Conservation (phyloP, 2,888 invertebrate species). For the Athripsodes cinereus region DNA sequence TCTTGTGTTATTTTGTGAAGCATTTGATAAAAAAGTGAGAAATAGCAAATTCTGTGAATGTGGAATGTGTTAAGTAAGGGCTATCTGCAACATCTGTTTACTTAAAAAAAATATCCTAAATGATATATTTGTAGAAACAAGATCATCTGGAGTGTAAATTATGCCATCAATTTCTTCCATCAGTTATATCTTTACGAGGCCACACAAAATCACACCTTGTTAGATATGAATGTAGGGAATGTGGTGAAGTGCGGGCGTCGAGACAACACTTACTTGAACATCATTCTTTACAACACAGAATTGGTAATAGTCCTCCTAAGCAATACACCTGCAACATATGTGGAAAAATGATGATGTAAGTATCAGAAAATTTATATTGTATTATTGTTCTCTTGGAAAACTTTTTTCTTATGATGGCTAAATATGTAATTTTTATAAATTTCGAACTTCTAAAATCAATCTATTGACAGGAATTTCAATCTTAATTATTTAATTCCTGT, state of each 20-base stretch:
- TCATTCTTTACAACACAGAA: slow-evolving; percentile 37
- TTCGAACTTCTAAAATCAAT: too few species aligned
- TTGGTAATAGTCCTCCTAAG: slow-evolving; percentile 28
- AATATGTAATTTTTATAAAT: too few species aligned
- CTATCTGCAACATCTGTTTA: too few species aligned
- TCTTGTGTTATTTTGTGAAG: too few species aligned
- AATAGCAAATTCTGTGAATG: too few species aligned
- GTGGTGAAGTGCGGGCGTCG: slow-evolving; percentile 37
- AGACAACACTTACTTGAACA: slow-evolving; percentile 45
- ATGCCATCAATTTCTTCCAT: slow-evolving; percentile 41
- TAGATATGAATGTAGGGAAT: slow-evolving; percentile 45
- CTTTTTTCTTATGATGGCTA: too few species aligned
- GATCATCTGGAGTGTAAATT: slow-evolving; percentile 35
- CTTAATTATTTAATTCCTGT: too few species aligned
- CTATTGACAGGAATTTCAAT: too few species aligned
- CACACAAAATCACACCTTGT: slow-evolving; percentile 47
- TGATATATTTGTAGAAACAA: slow-evolving; percentile 11
- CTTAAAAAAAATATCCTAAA: too few species aligned
- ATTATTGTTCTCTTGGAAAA: too few species aligned
- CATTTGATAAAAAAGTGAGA: too few species aligned
- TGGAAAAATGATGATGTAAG: slow-evolving; percentile 39
- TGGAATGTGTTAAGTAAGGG: too few species aligned
- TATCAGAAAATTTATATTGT: background rate
- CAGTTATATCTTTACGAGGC: slow-evolving; percentile 39
- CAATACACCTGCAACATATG: slow-evolving; percentile 39